Base-by-base conservation (phyloP, 2,888 invertebrate genomes). In the Microchrysa polita region DNA sequence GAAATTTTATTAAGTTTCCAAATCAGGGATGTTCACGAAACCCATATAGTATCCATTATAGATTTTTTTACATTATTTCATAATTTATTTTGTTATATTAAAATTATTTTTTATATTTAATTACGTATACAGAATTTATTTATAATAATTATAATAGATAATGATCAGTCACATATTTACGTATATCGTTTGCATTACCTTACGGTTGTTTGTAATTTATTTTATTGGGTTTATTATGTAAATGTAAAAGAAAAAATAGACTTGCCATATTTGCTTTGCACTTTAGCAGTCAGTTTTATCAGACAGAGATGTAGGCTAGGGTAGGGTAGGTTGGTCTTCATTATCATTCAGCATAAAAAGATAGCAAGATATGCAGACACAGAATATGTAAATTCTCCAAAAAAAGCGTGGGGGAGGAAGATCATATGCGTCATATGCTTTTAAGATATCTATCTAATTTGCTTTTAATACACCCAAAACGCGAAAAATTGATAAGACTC, bases 161-260 rank as follows among this genome's bases (percentile, higher is more conserved):
- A 79, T 76, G 75, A 77, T 80, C 79, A 79, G 79, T 80, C 79
- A 80, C 78, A 78, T 77, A 78, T 79, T 80, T 81, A 80, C 80
- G 81, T 80, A 80, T 79, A 79, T 79, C 79, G 78, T 79, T 80
- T 78, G 67, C 61, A 57, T 57, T 73, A 52, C 18, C 20, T 61
- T 74, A 74, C 73, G 48, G 40, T 73, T 65, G 16, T 59, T 48
- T 67, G 61, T 72, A 34, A 72, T 73, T 34, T 44, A 60, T 55
- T 73, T 57, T 55, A 57, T 44, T 27, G 73, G 60, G 60, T 69
- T 16, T 60, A n/a, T 69, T 53, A 52, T 20, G 12, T n/a, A 48
- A 48, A n/a, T 48, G 4, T 48, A 48, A 48, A 48, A 12, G 53
- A 65, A 40, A 20, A 44, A 44, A 44, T 12, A 44, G 44, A 23